Evolutionary conservation across 2,888 invertebrate genomes (phyloP).

Genomic region (Hololepta plana): DNA sequence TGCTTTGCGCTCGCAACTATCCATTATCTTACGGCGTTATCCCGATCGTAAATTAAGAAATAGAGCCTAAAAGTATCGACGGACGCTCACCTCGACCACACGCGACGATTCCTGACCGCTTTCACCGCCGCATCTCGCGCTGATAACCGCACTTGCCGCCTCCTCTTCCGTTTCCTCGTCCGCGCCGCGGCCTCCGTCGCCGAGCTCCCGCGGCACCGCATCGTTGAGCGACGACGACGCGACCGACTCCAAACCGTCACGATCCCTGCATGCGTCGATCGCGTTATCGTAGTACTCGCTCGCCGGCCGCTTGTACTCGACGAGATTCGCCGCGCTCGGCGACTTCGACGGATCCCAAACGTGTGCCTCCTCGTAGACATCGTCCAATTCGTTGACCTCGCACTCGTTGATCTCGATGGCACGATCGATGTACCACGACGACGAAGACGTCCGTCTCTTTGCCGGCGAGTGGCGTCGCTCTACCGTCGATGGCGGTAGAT

Average conservation of each 20-base stretch:
- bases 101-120: too few relatives aligned
- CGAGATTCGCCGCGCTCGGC: constrained; percentile 2
- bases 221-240: background rate
- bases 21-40: too few relatives aligned
- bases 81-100: too few relatives aligned
- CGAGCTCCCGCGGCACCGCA: background rate
- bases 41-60: too few relatives aligned
- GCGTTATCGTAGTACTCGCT: constrained; percentile 6
- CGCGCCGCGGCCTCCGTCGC: background rate
- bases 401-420: constrained; percentile 16
- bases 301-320: constrained; percentile 6
- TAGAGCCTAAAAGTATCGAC: too few relatives aligned
- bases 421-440: constrained; percentile 20
- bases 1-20: too few relatives aligned
- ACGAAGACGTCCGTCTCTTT: constrained; percentile 9
- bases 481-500: too few relatives aligned
- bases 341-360: too few relatives aligned
- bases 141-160: constrained; percentile 1
- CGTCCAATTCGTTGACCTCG: constrained; percentile 19
- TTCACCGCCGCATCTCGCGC: constrained; percentile 4
- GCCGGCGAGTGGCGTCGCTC: too few relatives aligned
- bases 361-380: constrained; percentile 18
- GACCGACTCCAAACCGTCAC: background rate
- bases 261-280: background rate
- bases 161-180: constrained; percentile 1